Conservation (phyloP, 2,797 vertebrate genomes). For the Passerculus sandwichensis region DNA sequence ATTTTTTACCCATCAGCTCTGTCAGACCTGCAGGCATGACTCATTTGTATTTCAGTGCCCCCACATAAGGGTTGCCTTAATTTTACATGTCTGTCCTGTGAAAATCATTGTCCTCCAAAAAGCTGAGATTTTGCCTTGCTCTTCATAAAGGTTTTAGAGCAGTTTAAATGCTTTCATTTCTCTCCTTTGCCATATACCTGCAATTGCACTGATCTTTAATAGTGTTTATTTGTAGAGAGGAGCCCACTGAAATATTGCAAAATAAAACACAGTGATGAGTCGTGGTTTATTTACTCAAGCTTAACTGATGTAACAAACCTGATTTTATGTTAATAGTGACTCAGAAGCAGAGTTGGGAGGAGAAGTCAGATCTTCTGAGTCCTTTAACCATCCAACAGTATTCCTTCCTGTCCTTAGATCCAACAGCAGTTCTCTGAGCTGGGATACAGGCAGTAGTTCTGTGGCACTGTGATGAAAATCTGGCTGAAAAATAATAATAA, state of each 20-base stretch:
- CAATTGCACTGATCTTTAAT: background rate
- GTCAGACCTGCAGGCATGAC: background rate
- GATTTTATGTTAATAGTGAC: constrained; percentile 69
- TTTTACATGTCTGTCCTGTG: background rate
- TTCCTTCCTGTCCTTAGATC: background rate
- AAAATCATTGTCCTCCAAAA: background rate
- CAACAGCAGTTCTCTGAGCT: background rate
- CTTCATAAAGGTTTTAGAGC: background rate
- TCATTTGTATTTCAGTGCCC: background rate
- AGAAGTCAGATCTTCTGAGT: constrained; percentile 55
- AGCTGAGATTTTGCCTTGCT: background rate
- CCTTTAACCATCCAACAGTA: background rate
- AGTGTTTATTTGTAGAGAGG: constrained; percentile 56
- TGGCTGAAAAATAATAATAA: background rate
- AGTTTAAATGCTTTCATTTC: background rate
- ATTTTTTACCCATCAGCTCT: background rate
- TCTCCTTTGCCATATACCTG: background rate
- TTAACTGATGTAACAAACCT: constrained; percentile 69
- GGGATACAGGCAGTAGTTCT: background rate
- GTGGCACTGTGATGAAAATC: background rate
- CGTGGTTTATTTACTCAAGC: constrained; percentile 68
- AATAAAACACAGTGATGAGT: constrained; percentile 65
- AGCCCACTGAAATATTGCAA: constrained; percentile 66
- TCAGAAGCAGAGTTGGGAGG: constrained; percentile 52
- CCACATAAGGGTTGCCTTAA: background rate